These are phyloP conservation scores for Caenorhabditis japonica DNA, from an alignment of 2,888 invertebrate species.

Conservation along the genomic window DNA sequence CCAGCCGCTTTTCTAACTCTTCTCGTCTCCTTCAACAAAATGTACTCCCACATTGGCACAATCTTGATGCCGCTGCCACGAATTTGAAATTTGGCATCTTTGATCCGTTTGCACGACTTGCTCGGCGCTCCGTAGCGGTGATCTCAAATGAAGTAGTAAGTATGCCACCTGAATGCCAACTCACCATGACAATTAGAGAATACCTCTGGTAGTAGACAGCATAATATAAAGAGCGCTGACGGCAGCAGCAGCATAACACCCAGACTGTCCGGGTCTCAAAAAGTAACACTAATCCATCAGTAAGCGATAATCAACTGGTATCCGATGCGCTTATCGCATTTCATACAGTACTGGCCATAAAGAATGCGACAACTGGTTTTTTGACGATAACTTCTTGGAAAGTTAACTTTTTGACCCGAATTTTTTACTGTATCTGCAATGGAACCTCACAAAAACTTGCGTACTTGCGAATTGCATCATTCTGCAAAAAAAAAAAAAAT, in stretches of 20 bases:
- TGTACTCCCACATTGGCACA: constrained; percentile 51
- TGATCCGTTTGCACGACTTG: constrained; percentile 44
- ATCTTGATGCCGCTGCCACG: constrained; percentile 39
- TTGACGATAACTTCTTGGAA: too few relatives aligned
- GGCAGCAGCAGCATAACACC: constrained; percentile 18
- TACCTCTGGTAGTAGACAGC: neutral
- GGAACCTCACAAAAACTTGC: too few relatives aligned
- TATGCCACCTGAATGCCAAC: too few relatives aligned
- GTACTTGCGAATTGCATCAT: too few relatives aligned
- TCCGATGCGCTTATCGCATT: constrained; percentile 40
- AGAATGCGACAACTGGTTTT: too few relatives aligned
- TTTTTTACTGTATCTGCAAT: too few relatives aligned
- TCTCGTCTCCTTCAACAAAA: constrained; percentile 39
- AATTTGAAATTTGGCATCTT: constrained; percentile 48
- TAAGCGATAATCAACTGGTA: constrained; percentile 42
- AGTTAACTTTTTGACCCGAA: too few relatives aligned
- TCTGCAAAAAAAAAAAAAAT: too few relatives aligned
- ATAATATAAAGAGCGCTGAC: constrained; percentile 16
- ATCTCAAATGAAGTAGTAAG: constrained; percentile 8
- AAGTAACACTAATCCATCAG: constrained; percentile 11
- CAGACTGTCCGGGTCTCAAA: constrained; percentile 2
- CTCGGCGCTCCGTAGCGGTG: constrained; percentile 33
- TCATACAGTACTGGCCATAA: too few relatives aligned
- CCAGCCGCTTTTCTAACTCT: too few relatives aligned
- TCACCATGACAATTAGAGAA: constrained; percentile 31